Evolutionary conservation across 2,888 invertebrate species (phyloP), one percentile per base, ranked within the genome.

Genomic region (Hedya salicella): DNA sequence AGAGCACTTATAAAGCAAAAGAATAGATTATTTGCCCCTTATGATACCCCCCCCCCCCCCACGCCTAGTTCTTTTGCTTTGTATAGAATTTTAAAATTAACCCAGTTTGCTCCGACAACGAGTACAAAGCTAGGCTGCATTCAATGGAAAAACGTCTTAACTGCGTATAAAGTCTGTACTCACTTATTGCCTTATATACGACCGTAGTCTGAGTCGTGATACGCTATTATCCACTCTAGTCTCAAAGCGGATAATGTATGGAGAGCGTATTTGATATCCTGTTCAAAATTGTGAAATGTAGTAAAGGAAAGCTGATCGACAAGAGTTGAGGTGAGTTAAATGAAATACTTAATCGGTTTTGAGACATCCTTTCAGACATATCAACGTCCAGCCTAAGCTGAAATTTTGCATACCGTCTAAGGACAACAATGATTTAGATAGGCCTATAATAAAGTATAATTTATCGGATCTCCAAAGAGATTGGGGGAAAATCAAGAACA

Each of bases 81-180:
- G 57, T 57, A 57, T 60, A 49, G 59, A 60, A 60, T 60, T 60
- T 60, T 60, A 60, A 60, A 60, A 60, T 60, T 60, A 60, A 60
- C 49, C 49, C 49, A 46, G 48, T 30, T 57, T n/a, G 59, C 59
- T 49, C 21, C 39, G 36, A 6, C n/a, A n/a, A n/a, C 48, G 48
- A 46, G 14, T 14, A 39, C 39, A 60, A 60, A 60, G 39, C 59
- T 30, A 17, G 13, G 30, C 21, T 1, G n/a, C n/a, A n/a, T n/a
- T 56, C 16, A 42, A 30, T 30, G 17, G 30, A 30, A 44, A 42
- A 56, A 56, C 30, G 56, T 44, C 5, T 16, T 56, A 56, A 44
- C 42, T 42, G 30, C 44, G 30, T 30, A 17, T 16, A 25, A 30
- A 11, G 42, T 30, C 13, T 25, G 3, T 56, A 30, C 30, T 42